Base-by-base conservation (phyloP, 2,888 invertebrate genomes). In the Orthosia gothica region DNA sequence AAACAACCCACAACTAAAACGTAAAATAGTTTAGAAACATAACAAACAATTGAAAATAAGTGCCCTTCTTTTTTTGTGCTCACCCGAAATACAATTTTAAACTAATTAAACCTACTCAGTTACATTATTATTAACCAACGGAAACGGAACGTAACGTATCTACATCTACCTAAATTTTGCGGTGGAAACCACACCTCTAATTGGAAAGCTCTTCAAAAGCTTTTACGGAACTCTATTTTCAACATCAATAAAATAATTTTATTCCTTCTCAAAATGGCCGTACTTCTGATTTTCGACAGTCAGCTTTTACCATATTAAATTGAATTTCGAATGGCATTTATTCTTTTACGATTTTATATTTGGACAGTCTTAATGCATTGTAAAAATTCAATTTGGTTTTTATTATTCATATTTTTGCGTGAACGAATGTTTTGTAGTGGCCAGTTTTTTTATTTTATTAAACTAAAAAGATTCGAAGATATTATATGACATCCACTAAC, bases 261-360 rank as follows among this genome's bases (percentile, higher is more conserved):
- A 66, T 47, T 79, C 57, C 12, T 13, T 52, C 11, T 18, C 54
- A 54, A 81, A 67, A 65, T 55, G n/a, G 50, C 57, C 32, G 26
- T 32, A 16, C 20, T 50, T 20, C 32, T 61, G 47, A 70, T 82
- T 67, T 82, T 70, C 26, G 4, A 16, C 54, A 23, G 49, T n/a
- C 54, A 49, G 65, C 62, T 84, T 66, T 81, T 71, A 66, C 13
- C 40, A 40, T 66, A 50, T 55, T 18, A 58, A 81, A 77, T 81
- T 81, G 64, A 84, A 70, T 70, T 72, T 73, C 15, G 40, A 77
- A 74, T 67, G 15, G 5, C 75, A 76, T 76, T 64, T 65, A 47
- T 64, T 76, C 54, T 20, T 47, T 26, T n/a, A 40, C 16, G 45
- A 58, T 69, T 77, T 69, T 69, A 45, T 12, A 47, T 63, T 62